These are phyloP conservation scores for Episyrphus balteatus DNA, from an alignment of 1,140 invertebrate species.

Conservation along the genomic window DNA sequence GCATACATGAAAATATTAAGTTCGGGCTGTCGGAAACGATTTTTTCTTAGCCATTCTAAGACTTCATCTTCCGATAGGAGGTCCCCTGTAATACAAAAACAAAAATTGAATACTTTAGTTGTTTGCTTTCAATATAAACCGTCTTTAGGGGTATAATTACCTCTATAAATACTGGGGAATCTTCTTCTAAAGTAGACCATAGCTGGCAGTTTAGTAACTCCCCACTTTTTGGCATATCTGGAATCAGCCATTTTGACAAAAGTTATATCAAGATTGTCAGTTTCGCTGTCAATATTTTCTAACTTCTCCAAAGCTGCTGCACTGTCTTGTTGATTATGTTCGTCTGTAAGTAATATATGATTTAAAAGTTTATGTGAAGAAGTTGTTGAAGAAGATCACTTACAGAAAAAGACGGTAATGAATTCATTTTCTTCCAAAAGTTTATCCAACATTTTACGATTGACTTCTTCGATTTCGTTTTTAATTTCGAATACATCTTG, in stretches of 20 bases:
- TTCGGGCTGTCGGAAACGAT: conserved; percentile 84
- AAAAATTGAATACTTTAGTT: neutral
- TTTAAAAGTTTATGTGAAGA: conserved; percentile 2
- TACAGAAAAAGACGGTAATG: conserved; percentile 90
- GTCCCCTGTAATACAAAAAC: conserved; percentile 49
- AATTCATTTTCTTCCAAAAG: conserved; percentile 89
- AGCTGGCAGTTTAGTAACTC: conserved; percentile 82
- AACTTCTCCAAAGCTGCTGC: conserved; percentile 67
- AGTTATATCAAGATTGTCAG: conserved; percentile 87
- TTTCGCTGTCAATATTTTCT: conserved; percentile 87
- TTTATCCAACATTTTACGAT: conserved; percentile 90
- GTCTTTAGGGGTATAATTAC: conserved; percentile 37
- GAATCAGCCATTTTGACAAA: conserved; percentile 91
- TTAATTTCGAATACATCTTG: conserved; percentile 93
- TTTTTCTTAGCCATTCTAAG: conserved; percentile 87
- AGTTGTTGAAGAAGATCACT: conserved; percentile 37
- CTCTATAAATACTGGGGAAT: conserved; percentile 90
- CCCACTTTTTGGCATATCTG: conserved; percentile 86
- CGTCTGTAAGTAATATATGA: conserved; percentile 47
- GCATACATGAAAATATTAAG: conserved; percentile 92
- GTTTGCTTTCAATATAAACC: neutral
- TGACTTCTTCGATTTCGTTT: conserved; percentile 94
- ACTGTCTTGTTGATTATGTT: conserved; percentile 67
- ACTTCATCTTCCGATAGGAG: conserved; percentile 74
- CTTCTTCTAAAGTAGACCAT: conserved; percentile 88